A percentile compares a stretch with the other conserved stretches of the same genome.
These are phyloP conservation scores for Geotrypetes seraphini DNA, from an alignment of 2,797 vertebrate species.

Conservation along the genomic window DNA sequence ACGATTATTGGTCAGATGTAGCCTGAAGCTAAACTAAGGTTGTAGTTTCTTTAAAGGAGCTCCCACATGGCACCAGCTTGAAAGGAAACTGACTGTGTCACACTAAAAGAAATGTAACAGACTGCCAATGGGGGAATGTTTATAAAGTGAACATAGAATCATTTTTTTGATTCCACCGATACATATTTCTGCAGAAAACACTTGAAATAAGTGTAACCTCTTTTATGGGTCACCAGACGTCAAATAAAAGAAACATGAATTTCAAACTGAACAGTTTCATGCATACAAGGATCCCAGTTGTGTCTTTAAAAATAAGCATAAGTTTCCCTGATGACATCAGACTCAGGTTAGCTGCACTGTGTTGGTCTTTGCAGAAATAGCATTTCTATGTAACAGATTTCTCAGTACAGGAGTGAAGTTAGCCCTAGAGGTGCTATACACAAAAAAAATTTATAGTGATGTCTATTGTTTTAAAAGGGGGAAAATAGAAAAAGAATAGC, in stretches of 20 bases:
- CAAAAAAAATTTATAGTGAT: too few species aligned
- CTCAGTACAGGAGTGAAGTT: too few species aligned
- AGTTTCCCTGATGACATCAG: constrained; percentile 47
- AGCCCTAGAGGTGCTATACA: too few species aligned
- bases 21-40: constrained; percentile 46
- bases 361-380: too few species aligned
- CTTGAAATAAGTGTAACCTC: constrained; percentile 54
- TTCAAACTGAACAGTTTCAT: constrained; percentile 39
- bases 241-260: constrained; percentile 58
- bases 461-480: too few species aligned
- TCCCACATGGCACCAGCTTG: constrained; percentile 63
- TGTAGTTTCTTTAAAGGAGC: constrained; percentile 46
- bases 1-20: constrained; percentile 38
- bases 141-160: constrained; percentile 36
- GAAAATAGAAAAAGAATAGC: too few species aligned
- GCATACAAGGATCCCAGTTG: constrained; percentile 58
- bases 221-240: constrained; percentile 60
- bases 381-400: too few species aligned
- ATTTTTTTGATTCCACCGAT: constrained; percentile 53
- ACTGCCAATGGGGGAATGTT: constrained; percentile 47
- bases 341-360: constrained; percentile 53
- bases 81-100: constrained; percentile 61
- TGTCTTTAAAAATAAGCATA: constrained; percentile 71
- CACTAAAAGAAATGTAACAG: constrained; percentile 62
- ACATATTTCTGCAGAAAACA: constrained; percentile 40